These are phyloP conservation scores for Saxidomus purpurata DNA, from an alignment of 1,140 invertebrate species.

Conservation along the genomic window DNA sequence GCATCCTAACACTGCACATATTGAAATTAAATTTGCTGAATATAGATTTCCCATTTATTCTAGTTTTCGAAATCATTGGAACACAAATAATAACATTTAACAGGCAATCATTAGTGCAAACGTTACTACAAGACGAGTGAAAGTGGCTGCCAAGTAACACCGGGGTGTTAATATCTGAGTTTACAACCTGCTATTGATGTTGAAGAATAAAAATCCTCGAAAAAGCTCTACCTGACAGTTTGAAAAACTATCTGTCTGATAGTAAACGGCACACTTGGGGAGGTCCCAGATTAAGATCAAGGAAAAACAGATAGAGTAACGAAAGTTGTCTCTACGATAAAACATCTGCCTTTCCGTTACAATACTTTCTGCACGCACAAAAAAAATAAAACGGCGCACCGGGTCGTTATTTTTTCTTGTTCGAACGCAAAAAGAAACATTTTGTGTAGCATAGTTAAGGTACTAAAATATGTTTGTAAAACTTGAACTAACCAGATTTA, in stretches of 20 bases:
- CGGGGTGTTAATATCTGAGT: constrained; percentile 33
- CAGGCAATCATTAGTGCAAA: background rate
- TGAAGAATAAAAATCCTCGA: constrained; percentile 26
- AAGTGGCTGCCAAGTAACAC: constrained; percentile 4
- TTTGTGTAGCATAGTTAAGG: no score
- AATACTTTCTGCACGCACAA: no score
- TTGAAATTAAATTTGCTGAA: background rate
- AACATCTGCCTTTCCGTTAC: background rate
- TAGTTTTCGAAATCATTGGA: constrained; percentile 4
- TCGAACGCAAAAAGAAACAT: no score
- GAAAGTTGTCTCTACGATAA: constrained; percentile 17
- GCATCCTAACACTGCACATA: no score
- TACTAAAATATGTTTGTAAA: no score
- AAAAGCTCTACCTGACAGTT: constrained; percentile 5
- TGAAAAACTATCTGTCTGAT: constrained; percentile 11
- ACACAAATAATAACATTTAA: background rate
- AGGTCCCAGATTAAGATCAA: background rate
- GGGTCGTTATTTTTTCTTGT: no score
- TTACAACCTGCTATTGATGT: constrained; percentile 22
- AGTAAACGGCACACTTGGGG: background rate
- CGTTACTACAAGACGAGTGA: constrained; percentile 4
- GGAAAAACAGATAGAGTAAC: constrained; percentile 24
- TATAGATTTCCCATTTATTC: constrained; percentile 17
- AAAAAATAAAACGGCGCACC: no score
- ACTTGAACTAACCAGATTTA: no score